Percentiles rank a stretch among this genome's conserved stretches.
phyloP scores from a whole-genome alignment of 1,140 invertebrate genomes.

The Bombus ignitus region DNA sequence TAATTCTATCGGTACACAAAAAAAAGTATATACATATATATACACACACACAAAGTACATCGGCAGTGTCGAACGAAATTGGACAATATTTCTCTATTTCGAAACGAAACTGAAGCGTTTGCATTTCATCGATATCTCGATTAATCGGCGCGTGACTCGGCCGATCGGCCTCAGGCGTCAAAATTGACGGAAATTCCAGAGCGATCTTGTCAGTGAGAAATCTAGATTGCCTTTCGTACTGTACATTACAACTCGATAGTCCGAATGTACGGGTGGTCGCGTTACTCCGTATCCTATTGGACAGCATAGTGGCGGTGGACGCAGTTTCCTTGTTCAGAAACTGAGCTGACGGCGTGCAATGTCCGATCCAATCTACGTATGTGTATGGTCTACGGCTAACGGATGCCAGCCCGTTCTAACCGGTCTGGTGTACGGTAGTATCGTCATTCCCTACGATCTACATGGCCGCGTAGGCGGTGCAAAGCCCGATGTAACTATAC shows the following conservation, averaged over 20 bases:
- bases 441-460: constrained; percentile 59
- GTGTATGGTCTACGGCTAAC: constrained; percentile 64
- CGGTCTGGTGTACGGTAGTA: constrained; percentile 48
- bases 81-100: neutral
- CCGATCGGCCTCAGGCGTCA: neutral
- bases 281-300: constrained; percentile 68
- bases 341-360: constrained; percentile 73
- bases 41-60: neutral
- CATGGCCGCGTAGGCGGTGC: constrained; percentile 53
- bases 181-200: constrained; percentile 58
- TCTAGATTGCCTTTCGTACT: constrained; percentile 68
- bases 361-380: constrained; percentile 72
- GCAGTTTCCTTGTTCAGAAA: constrained; percentile 72
- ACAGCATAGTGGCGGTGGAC: constrained; percentile 47
- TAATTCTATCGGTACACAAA: neutral
- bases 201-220: constrained; percentile 58
- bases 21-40: too few relatives aligned
- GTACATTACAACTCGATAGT: constrained; percentile 68
- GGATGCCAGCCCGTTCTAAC: constrained; percentile 51
- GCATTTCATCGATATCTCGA: neutral
- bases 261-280: constrained; percentile 63
- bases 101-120: neutral
- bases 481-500: constrained; percentile 68
- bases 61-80: neutral
- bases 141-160: constrained; percentile 5